A percentile compares a stretch with the other conserved stretches of the same genome.
Conservation (phyloP, 2,113 vertebrate species). For the Rhinoderma darwinii region DNA sequence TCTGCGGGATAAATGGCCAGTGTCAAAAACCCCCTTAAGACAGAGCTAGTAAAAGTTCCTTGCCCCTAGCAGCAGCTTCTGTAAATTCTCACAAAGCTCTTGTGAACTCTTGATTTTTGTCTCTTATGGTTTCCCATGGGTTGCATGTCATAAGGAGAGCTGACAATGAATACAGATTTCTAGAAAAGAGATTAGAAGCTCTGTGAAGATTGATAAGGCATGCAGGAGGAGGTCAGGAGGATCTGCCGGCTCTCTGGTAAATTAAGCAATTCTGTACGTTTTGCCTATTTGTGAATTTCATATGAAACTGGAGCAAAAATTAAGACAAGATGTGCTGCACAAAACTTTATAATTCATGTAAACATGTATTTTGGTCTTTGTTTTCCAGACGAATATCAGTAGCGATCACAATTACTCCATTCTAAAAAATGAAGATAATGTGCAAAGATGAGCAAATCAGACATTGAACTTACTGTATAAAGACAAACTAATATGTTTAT, state of each 20-base stretch:
- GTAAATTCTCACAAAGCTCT: no score
- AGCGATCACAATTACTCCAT: not conserved
- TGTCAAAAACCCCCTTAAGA: no score
- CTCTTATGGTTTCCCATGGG: not conserved
- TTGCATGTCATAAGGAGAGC: not conserved
- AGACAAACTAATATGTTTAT: not conserved
- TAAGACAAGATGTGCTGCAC: not conserved
- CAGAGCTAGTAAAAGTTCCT: no score
- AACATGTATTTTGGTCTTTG: not conserved
- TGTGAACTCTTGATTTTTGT: no score
- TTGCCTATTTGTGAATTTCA: not conserved
- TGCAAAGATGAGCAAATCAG: constrained; percentile 15
- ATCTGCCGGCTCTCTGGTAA: not conserved
- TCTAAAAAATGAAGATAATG: not conserved
- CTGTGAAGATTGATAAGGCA: not conserved
- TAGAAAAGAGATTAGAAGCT: not conserved
- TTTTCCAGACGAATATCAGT: not conserved
- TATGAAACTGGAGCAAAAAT: not conserved
- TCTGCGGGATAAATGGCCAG: no score
- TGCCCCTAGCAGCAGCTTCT: no score
- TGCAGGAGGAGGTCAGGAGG: not conserved
- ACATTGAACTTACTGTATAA: no score
- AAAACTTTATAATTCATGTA: not conserved
- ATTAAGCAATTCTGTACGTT: not conserved
- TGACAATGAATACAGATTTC: not conserved